Base-by-base conservation (phyloP, 1,140 invertebrate species). In the Helicoverpa zea region DNA sequence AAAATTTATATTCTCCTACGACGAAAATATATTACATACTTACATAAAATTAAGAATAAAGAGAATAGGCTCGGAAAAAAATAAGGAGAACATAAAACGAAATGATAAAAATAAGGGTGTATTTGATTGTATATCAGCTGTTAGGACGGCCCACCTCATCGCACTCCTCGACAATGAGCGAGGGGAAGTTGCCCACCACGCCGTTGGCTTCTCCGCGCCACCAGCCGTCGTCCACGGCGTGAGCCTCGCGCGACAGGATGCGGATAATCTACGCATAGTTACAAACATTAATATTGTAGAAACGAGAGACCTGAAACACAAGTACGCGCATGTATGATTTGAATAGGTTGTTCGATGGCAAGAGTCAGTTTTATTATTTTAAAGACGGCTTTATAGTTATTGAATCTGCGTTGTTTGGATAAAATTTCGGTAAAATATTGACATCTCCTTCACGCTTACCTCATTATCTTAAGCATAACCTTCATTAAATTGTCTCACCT, bases 151-250 rank as follows among this genome's bases (percentile, higher is more conserved):
- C 82, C 83, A 95, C 95, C 90, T 95, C 96, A 89, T 97, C 97
- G 88, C 98, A 98, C 88, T 99, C 98, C 94, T 99, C 98, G 9
- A 99, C 98, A 14, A 99, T 97, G 49, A 99, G 96, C 0, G 98
- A 99, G 0, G 99, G 99, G 91, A 99, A 99, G 84, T 98, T 97
- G 75, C 98, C 98, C 79, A 96, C 95, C 47, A 96, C 95, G 1
- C 97, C 98, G 86, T 98, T 97, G 10, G 97, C 88, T 90, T 99
- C 98, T 10, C 99, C 99, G 91, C 98, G 97, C 99, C 99, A 99
- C 98, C 98, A 99, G 1, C 99, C 99, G 89, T 99, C 99, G 87
- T 99, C 99, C 0, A 99, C 98, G 29, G 80, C 98, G 87, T 98
- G 98, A 0, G 97, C 97, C 74, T 97, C 96, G 87, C 97, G 98